Conservation (phyloP, 2,113 vertebrate species). For the Ptychochromis oligacanthus region DNA sequence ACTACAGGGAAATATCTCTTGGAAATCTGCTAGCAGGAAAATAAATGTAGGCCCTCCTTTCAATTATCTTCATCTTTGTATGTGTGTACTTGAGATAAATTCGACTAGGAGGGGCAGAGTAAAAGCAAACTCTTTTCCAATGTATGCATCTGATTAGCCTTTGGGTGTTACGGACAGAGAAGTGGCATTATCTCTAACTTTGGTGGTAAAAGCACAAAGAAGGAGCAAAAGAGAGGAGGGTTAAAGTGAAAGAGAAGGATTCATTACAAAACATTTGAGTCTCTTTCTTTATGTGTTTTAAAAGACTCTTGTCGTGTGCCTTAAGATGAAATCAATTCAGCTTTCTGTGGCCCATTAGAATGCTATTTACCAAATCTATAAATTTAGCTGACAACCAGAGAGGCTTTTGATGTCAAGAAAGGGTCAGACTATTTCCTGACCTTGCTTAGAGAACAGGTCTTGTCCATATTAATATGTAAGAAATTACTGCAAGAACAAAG, state of each 20-base stretch:
- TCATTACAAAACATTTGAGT: slow-evolving; percentile 6
- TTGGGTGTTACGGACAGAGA: slow-evolving; percentile 40
- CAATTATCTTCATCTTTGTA: slow-evolving; percentile 49
- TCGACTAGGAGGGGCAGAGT: slow-evolving; percentile 2
- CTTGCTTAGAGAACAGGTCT: not conserved
- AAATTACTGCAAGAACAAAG: not conserved
- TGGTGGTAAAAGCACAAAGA: slow-evolving; percentile 13
- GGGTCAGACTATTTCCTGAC: slow-evolving; percentile 25
- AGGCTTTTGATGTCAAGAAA: slow-evolving; percentile 6
- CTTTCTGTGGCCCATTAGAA: not conserved
- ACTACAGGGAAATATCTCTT: slow-evolving; percentile 53
- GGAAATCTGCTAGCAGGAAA: slow-evolving; percentile 53
- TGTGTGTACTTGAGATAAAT: slow-evolving; percentile 44
- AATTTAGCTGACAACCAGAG: slow-evolving; percentile 9
- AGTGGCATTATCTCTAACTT: slow-evolving; percentile 43
- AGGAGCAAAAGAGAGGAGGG: not conserved
- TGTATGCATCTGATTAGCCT: slow-evolving; percentile 64
- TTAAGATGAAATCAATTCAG: slow-evolving; percentile 5
- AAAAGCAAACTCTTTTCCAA: slow-evolving; percentile 35
- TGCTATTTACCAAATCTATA: slow-evolving; percentile 11
- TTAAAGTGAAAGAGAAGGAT: not conserved
- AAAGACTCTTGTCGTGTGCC: not conserved
- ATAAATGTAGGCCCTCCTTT: slow-evolving; percentile 47
- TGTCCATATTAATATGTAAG: slow-evolving; percentile 1
- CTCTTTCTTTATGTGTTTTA: not conserved